Percentiles rank a stretch among this genome's conserved stretches.
phyloP scores from a whole-genome alignment of 2,797 vertebrate genomes.

The Myotis planiceps region DNA sequence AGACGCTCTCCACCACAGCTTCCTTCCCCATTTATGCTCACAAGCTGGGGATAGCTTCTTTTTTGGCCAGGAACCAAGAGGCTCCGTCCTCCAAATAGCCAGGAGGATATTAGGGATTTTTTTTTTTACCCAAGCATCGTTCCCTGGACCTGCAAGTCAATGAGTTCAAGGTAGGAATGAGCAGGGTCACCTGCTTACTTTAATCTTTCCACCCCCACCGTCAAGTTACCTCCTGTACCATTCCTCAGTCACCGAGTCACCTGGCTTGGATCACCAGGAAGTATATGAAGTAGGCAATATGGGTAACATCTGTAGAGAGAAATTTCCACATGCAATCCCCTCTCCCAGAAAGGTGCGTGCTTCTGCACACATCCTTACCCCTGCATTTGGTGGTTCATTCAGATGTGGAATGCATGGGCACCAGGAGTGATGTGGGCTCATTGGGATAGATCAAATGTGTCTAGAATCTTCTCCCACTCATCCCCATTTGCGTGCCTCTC shows the following conservation, averaged over 20 bases:
- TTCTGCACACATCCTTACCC: background rate
- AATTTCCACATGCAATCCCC: background rate
- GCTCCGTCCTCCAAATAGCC: slow-evolving; percentile 19
- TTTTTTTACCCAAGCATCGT: slow-evolving; percentile 46
- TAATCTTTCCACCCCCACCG: background rate
- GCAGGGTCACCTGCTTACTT: background rate
- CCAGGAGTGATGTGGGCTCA: background rate
- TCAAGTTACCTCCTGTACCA: background rate
- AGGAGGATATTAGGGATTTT: background rate
- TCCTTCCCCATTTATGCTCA: background rate
- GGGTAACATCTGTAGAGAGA: background rate
- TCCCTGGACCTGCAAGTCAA: slow-evolving; percentile 43
- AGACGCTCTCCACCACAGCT: background rate
- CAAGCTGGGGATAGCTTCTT: background rate
- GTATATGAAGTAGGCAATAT: rapidly evolving
- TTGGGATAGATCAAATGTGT: background rate
- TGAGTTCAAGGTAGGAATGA: slow-evolving; percentile 26
- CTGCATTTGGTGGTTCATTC: background rate
- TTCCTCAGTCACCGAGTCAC: background rate
- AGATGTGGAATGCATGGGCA: background rate
- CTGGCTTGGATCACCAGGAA: background rate
- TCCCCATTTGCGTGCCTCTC: background rate
- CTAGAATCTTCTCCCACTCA: background rate
- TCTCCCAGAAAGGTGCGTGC: background rate
- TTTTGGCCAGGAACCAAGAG: background rate